A percentile compares a stretch with the other conserved stretches of the same genome.
These are phyloP conservation scores for Lithosia quadra DNA, from an alignment of 2,888 invertebrate species.

Conservation along the genomic window DNA sequence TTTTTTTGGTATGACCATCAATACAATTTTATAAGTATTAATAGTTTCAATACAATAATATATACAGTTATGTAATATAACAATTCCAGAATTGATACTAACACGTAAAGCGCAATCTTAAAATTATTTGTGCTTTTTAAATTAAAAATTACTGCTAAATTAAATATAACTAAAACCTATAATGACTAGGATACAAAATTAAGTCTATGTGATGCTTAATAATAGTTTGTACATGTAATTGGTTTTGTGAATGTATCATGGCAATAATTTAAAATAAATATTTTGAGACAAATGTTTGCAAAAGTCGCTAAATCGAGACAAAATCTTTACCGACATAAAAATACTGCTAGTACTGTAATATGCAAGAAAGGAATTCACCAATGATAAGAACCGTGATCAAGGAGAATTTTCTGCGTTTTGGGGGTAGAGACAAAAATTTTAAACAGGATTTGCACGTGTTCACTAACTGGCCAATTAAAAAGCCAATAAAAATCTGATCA, in stretches of 20 bases:
- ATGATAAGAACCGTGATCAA: too few relatives aligned
- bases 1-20: constrained; percentile 10
- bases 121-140: constrained; percentile 47
- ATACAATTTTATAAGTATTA: background rate
- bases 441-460: too few relatives aligned
- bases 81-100: constrained; percentile 17
- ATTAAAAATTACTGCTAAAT: constrained; percentile 40
- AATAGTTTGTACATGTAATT: constrained; percentile 62
- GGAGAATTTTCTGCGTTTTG: too few relatives aligned
- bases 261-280: constrained; percentile 16
- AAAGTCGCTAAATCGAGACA: too few relatives aligned
- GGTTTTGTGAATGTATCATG: constrained; percentile 32
- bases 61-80: background rate
- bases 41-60: constrained; percentile 3
- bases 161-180: constrained; percentile 53
- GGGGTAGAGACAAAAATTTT: too few relatives aligned
- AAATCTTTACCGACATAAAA: background rate
- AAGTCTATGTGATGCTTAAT: constrained; percentile 50
- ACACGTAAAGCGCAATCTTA: constrained; percentile 27
- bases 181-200: constrained; percentile 62
- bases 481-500: too few relatives aligned
- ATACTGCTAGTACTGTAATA: background rate
- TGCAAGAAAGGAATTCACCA: background rate
- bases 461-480: too few relatives aligned
- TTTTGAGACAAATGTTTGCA: background rate